Evolutionary conservation across 2,888 invertebrate genomes (phyloP), one percentile per base, ranked within the genome.

Genomic region (Himalopsyche tibetana): DNA sequence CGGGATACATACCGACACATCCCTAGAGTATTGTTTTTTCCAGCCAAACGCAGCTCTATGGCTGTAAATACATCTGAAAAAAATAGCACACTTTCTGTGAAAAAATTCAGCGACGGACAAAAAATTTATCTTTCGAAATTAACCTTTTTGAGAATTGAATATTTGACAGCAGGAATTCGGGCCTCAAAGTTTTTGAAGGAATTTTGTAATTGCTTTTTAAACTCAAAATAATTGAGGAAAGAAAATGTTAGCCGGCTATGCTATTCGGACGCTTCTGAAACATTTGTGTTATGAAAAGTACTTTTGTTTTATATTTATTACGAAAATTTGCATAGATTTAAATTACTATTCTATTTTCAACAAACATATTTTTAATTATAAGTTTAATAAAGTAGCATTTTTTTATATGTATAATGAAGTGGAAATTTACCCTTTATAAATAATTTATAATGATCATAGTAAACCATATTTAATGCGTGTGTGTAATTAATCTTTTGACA

Each of bases 91-190:
- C 69, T 69, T 12, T 69, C 6, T 69, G 69, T 36, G 36, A 69
- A 69, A 38, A 12, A 5, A 38, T 74, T 36, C 74, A 38, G 38
- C 36, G 38, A 74, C 74, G 38, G 2, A 36, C 36, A 69, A 69
- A 69, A 74, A 74, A 74, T 12, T 28, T 74, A 36, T 74, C 38
- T 74, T 74, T 74, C 38, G 4, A 74, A 74, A 74, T 74, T 74
- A 74, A 74, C 74, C 74, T 74, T 74, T 74, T 74, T 36, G 74
- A 74, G 74, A 74, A 74, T 74, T 74, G 74, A 74, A 74, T 74
- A 74, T 74, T 74, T 74, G 74, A 74, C 74, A 74, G 74, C 28
- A 74, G 74, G 74, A 74, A 74, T 74, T 74, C 15, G 74, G 38
- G 74, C 74, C 38, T 74, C 74, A 38, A 74, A 74, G 74, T 74